Base-by-base conservation (phyloP, 2,888 invertebrate genomes). In the Coenonympha arcania region DNA sequence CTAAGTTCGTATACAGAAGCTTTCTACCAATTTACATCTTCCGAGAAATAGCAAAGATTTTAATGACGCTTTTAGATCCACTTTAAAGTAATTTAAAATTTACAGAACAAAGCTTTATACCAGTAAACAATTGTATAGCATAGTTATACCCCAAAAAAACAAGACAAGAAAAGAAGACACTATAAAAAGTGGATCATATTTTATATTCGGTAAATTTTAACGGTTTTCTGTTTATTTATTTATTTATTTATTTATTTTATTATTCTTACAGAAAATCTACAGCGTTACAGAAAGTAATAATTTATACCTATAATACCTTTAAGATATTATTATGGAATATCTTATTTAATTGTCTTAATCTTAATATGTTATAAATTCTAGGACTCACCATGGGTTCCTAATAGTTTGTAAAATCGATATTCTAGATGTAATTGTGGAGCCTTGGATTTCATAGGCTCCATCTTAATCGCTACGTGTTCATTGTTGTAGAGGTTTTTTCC, bases 391-490 rank as follows among this genome's bases (percentile, higher is more conserved):
- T 95, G 94, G 85, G 95, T 93, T 88, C 98, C 98, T 89, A 99
- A 92, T 89, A 99, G 92, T 91, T 98, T 98, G 91, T 99, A 99
- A 92, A 99, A 99, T 90, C 99, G 92, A 92, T 99, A 99, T 90
- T 99, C 99, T 90, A 99, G 91, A 88, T 99, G 99, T 78, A 99
- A 90, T 89, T 99, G 99, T 60, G 99, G 99, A 77, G 99, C 99
- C 91, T 99, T 97, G 69, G 99, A 98, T 89, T 99, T 99, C 97
- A 99, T 98, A 73, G 98, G 97, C 91, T 99, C 99, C 96, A 99
- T 93, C 90, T 99, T 99, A 87, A 99, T 99, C 85, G 99, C 99
- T 88, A 99, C 99, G 90, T 99, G 99, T 90, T 99, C 99, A 91
- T 98, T 99, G 91, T 98, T 99, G 91, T 99, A 99, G 77, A 99